Evolutionary conservation across 1,140 invertebrate species (phyloP).

Genomic region (Adoxophyes honmai): DNA sequence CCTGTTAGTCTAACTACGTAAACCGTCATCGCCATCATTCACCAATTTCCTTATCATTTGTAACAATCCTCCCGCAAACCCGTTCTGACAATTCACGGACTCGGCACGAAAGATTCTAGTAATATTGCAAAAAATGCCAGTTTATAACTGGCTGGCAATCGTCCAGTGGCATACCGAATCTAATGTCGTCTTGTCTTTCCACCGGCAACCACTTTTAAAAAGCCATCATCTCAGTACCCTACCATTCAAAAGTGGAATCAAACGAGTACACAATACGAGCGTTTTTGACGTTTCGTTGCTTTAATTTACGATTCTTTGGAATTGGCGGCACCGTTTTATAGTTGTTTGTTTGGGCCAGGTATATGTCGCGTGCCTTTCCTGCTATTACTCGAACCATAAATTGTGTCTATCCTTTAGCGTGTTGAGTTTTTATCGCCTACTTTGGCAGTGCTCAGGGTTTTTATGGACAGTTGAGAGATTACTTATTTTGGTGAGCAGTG

Average conservation of each 20-base stretch:
- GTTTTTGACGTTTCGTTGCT: not conserved
- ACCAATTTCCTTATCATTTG: not conserved
- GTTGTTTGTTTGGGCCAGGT: slow-evolving; percentile 3
- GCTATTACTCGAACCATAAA: not conserved
- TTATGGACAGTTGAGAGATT: not conserved
- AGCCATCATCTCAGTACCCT: too few relatives aligned
- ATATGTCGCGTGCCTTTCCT: not conserved
- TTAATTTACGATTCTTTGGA: not conserved
- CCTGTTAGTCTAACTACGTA: too few relatives aligned
- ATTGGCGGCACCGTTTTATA: not conserved
- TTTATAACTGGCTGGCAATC: slow-evolving; percentile 7
- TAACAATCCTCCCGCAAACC: not conserved
- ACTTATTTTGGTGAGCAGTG: not conserved
- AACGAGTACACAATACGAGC: not conserved
- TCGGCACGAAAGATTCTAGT: slow-evolving; percentile 4
- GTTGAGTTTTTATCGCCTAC: not conserved
- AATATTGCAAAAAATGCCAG: slow-evolving; percentile 6
- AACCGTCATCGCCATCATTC: too few relatives aligned
- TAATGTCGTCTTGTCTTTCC: slow-evolving; percentile 15
- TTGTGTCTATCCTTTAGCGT: not conserved
- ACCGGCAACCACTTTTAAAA: not conserved
- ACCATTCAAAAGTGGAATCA: not conserved
- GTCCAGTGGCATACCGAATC: slow-evolving; percentile 7
- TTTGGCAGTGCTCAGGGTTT: slow-evolving; percentile 1
- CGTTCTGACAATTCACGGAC: not conserved